These are phyloP conservation scores for Himalopsyche kuldschensis DNA, from an alignment of 2,888 invertebrate genomes.

Conservation along the genomic window DNA sequence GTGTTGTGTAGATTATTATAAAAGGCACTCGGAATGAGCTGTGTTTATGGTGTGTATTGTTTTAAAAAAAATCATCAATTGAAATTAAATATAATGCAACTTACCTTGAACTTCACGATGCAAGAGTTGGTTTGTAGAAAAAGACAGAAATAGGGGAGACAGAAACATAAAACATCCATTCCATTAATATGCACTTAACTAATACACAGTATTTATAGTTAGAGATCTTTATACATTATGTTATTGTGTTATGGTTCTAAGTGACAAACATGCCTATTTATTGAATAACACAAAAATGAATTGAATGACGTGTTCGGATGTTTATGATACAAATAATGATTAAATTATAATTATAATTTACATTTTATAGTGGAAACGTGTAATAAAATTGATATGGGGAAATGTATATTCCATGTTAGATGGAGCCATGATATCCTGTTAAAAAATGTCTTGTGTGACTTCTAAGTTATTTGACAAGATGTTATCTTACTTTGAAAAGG, in stretches of 20 bases:
- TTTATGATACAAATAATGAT: background rate
- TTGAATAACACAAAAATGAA: background rate
- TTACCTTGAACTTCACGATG: slow-evolving; percentile 27
- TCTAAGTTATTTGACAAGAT: too few relatives aligned
- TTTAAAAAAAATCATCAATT: background rate
- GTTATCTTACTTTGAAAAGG: too few relatives aligned
- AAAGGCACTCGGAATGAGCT: background rate
- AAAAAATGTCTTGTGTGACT: too few relatives aligned
- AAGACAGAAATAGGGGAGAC: slow-evolving; percentile 15
- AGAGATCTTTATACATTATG: background rate
- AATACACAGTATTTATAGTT: background rate
- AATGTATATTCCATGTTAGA: too few relatives aligned
- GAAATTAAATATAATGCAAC: slow-evolving; percentile 7
- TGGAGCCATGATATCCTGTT: too few relatives aligned
- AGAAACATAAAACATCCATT: slow-evolving; percentile 33
- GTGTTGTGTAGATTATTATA: too few relatives aligned
- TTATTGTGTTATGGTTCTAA: background rate
- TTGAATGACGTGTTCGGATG: background rate
- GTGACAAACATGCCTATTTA: background rate
- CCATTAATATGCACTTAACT: slow-evolving; percentile 15
- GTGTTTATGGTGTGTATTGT: background rate
- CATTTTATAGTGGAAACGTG: too few relatives aligned
- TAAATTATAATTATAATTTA: background rate
- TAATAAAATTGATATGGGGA: too few relatives aligned
- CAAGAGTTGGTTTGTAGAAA: slow-evolving; percentile 16